Evolutionary conservation across 2,888 invertebrate species (phyloP).

Genomic region (Sinelater perroti): DNA sequence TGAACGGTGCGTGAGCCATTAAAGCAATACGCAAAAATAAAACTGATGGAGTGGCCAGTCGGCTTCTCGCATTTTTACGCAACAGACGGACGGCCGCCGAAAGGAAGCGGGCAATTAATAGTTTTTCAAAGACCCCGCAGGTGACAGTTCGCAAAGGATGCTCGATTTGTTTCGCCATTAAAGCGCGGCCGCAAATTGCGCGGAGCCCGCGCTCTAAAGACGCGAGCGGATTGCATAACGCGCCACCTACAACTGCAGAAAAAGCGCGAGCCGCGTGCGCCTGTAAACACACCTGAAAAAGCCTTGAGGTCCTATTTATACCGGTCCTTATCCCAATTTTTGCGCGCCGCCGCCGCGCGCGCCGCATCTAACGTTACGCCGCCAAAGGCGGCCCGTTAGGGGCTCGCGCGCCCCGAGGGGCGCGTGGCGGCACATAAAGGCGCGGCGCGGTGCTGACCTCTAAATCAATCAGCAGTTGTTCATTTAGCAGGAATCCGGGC

Average conservation of each 20-base stretch:
- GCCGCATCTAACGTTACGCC: constrained; percentile 11
- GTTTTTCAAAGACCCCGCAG: constrained; percentile 2
- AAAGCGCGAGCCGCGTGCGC: constrained; percentile 15
- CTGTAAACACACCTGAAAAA: constrained; percentile 38
- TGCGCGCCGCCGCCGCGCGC: constrained; percentile 9
- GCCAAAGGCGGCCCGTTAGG: constrained; percentile 4
- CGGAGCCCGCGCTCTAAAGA: too few species aligned
- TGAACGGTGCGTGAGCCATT: too few species aligned
- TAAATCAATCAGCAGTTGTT: constrained; percentile 26
- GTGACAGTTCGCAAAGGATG: constrained; percentile 12
- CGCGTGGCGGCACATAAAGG: too few species aligned
- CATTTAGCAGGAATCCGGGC: constrained; percentile 9
- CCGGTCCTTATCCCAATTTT: constrained; percentile 46
- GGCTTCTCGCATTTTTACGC: too few species aligned
- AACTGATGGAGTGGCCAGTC: too few species aligned
- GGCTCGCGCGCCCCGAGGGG: too few species aligned
- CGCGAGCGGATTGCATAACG: constrained; percentile 21
- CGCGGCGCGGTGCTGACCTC: constrained; percentile 10
- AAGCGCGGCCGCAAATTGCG: constrained; percentile 15
- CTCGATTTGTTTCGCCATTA: constrained; percentile 25
- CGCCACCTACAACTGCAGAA: constrained; percentile 26
- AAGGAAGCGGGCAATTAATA: constrained; percentile 10
- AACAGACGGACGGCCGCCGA: too few species aligned
- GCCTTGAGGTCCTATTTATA: constrained; percentile 42
- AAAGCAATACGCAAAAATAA: too few species aligned